A percentile compares a stretch with the other conserved stretches of the same genome.
Evolutionary conservation across 2,797 vertebrate genomes (phyloP).

Genomic region (Enteromius unitaeniatus): DNA sequence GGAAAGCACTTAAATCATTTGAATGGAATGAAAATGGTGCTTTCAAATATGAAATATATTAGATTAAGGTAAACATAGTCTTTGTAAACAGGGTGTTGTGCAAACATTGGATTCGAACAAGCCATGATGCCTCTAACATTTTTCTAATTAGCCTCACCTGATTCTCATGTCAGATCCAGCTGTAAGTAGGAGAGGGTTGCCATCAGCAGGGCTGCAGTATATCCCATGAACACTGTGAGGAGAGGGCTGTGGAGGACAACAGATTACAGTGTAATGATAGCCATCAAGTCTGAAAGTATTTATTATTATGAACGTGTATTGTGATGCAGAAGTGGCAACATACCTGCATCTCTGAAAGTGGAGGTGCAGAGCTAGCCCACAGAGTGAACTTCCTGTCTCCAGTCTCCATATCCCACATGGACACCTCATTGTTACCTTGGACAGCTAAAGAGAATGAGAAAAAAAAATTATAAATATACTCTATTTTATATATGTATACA

Average conservation of each 20-base stretch:
- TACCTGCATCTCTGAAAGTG: conserved; percentile 95
- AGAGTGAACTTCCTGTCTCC: conserved; percentile 94
- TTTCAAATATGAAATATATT: background rate
- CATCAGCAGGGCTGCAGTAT: conserved; percentile 96
- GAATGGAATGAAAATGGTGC: background rate
- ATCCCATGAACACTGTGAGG: conserved; percentile 94
- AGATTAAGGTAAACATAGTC: background rate
- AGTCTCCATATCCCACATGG: conserved; percentile 99
- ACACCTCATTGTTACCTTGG: conserved; percentile 98
- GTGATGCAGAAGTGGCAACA: conserved; percentile 48
- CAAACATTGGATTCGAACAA: background rate
- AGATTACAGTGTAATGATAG: background rate
- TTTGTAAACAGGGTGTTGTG: background rate
- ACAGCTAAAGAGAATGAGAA: conserved; percentile 81
- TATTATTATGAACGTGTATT: background rate
- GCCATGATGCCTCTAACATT: background rate
- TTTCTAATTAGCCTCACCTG: conserved; percentile 77
- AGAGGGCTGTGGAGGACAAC: conserved; percentile 81
- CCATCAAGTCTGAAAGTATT: background rate
- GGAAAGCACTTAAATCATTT: background rate
- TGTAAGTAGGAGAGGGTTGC: conserved; percentile 95
- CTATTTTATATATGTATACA: background rate
- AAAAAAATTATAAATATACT: background rate
- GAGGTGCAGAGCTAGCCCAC: conserved; percentile 94
- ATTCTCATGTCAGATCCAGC: conserved; percentile 99